Evolutionary conservation across 2,113 vertebrate genomes (phyloP).

Genomic region (Phalacrocorax carbo): DNA sequence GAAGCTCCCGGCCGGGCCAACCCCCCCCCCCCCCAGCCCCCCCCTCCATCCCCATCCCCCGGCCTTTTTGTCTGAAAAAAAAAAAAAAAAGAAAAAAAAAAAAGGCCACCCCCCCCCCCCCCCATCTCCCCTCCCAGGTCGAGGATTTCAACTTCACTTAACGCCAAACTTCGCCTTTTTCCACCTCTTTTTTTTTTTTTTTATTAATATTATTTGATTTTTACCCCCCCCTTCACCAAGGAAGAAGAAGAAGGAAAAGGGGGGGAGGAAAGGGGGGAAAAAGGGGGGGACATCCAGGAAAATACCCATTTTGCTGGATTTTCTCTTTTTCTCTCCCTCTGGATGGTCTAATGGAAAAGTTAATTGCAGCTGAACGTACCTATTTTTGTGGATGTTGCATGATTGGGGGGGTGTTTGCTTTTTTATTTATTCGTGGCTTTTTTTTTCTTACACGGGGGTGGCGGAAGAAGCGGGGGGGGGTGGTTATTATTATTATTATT

Average conservation of each 20-base stretch:
- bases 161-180: constrained; percentile 58
- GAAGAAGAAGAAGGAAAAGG: too few relatives aligned
- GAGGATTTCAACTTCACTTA: constrained; percentile 68
- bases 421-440: background rate
- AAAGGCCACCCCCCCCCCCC: too few relatives aligned
- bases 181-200: background rate
- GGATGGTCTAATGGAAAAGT: constrained; percentile 70
- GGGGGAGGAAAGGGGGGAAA: background rate
- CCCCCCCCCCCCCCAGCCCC: too few relatives aligned
- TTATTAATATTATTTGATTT: background rate
- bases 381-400: constrained; percentile 36
- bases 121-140: background rate
- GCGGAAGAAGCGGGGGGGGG: background rate
- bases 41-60: too few relatives aligned
- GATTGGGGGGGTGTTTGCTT: background rate
- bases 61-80: too few relatives aligned
- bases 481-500: background rate
- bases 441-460: background rate
- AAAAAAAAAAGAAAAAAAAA: too few relatives aligned
- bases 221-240: too few relatives aligned
- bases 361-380: constrained; percentile 52
- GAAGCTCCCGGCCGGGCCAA: too few relatives aligned
- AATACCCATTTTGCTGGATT: constrained; percentile 3
- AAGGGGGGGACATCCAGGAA: background rate
- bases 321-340: constrained; percentile 14